Evolutionary conservation across 1,140 invertebrate species (phyloP), one percentile per base, ranked within the genome.

Genomic region (Dufourea novaeangliae): DNA sequence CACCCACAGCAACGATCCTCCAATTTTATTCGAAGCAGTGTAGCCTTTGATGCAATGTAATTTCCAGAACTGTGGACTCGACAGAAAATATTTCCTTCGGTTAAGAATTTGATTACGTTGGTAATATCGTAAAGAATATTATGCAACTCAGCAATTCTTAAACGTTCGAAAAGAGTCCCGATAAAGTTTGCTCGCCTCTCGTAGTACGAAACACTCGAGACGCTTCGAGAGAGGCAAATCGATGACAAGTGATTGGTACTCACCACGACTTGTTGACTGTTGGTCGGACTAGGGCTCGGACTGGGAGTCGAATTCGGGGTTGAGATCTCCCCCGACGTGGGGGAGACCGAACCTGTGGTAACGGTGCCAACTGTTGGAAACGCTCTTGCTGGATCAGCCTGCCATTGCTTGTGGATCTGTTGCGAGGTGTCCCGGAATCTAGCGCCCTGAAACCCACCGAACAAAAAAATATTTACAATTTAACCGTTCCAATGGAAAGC

Each of bases 361-460:
- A 79, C 82, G 44, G 87, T 86, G 70, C 88, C 89, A n/a, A 93
- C 91, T 1, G 92, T 92, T 22, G 92, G 92, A 83, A 92, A 93
- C 34, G 92, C 89, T 76, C 91, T 79, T 4, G 89, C 73, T 17
- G 90, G 91, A 81, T 91, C 89, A 44, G 90, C 90, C 71, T 91
- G 90, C 92, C 92, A 93, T 89, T 93, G 92, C 75, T 92, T 92
- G 57, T 93, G 91, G 54, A 93, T 93, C 75, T 92, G 90, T 54
- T 93, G 91, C 50, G 92, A 91, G 67, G 92, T 93, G 72, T 93
- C 92, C 64, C 88, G 87, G 76, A 92, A 93, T 86, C 92, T 90
- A 63, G 90, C 89, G 46, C 90, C 90, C 91, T 92, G 81, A 4
- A 34, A 52, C 29, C 29, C 12, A 17, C 41, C 14, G 10, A 37